These are phyloP conservation scores for Lampris incognitus DNA, from an alignment of 2,113 vertebrate genomes.

Conservation along the genomic window DNA sequence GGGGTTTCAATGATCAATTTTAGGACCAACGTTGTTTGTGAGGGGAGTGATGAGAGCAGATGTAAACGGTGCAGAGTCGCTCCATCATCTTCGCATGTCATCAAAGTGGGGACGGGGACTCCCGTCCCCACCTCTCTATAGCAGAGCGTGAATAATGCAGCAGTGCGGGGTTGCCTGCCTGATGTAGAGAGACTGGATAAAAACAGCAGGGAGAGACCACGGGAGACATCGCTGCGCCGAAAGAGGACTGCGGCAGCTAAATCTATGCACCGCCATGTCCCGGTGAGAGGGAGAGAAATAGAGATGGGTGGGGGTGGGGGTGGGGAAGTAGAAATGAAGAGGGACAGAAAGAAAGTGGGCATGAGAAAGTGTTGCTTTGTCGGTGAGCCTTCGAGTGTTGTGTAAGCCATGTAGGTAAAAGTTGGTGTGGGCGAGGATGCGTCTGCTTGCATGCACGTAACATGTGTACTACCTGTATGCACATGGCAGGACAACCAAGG, in stretches of 20 bases:
- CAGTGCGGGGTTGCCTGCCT: constrained; percentile 72
- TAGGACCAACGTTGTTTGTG: constrained; percentile 55
- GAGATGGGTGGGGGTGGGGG: neutral
- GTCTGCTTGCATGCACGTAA: too few species aligned
- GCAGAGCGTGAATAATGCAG: constrained; percentile 78
- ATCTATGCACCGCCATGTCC: constrained; percentile 46
- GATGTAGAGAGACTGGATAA: constrained; percentile 67
- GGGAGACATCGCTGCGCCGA: constrained; percentile 49
- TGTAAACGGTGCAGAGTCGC: constrained; percentile 52
- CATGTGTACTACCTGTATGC: too few species aligned
- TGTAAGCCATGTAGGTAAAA: too few species aligned
- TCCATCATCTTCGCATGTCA: constrained; percentile 69
- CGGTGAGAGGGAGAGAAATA: constrained; percentile 2
- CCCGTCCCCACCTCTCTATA: constrained; percentile 67
- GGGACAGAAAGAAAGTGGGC: neutral
- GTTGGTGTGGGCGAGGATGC: neutral
- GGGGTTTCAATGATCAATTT: constrained; percentile 34
- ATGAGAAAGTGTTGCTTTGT: neutral
- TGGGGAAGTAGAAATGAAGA: neutral
- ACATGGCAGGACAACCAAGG: too few species aligned
- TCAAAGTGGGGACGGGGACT: constrained; percentile 74
- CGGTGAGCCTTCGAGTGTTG: too few species aligned
- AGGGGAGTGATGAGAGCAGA: constrained; percentile 55
- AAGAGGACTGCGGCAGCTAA: constrained; percentile 54
- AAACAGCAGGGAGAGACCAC: constrained; percentile 71